phyloP scores from a whole-genome alignment of 1,140 invertebrate genomes.

The Sitodiplosis mosellana region DNA sequence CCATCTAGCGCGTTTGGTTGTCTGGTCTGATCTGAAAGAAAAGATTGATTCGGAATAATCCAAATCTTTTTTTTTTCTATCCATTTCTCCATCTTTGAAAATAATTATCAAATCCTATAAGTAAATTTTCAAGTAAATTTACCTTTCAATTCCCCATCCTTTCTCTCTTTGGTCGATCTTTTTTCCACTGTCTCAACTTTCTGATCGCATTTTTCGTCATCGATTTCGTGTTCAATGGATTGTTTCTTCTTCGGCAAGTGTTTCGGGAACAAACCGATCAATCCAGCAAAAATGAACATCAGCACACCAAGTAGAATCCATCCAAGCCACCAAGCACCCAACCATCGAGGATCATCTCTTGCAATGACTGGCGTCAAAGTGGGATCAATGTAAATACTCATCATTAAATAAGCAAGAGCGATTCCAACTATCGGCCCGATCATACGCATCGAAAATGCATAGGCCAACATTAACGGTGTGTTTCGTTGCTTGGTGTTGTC shows the following conservation, averaged over 20 bases:
- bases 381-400: constrained; percentile 44
- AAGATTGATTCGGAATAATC: too few species aligned
- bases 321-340: constrained; percentile 51
- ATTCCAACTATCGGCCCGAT: constrained; percentile 20
- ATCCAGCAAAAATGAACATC: constrained; percentile 34
- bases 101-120: too few species aligned
- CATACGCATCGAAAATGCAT: constrained; percentile 12
- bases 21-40: too few species aligned
- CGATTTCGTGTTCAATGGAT: neutral
- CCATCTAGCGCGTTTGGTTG: too few species aligned
- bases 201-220: neutral
- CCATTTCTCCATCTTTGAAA: too few species aligned
- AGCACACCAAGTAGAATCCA: constrained; percentile 38
- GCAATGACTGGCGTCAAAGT: constrained; percentile 38
- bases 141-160: neutral
- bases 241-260: constrained; percentile 24
- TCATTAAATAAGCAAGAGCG: constrained; percentile 30
- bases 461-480: constrained; percentile 33
- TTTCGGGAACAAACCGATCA: constrained; percentile 39
- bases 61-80: too few species aligned
- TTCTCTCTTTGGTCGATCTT: neutral
- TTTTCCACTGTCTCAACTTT: neutral
- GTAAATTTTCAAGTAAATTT: too few species aligned
- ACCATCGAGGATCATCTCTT: constrained; percentile 40
- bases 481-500: constrained; percentile 41